These are phyloP conservation scores for Euplagia quadripunctaria DNA, from an alignment of 2,888 invertebrate species.

Conservation along the genomic window DNA sequence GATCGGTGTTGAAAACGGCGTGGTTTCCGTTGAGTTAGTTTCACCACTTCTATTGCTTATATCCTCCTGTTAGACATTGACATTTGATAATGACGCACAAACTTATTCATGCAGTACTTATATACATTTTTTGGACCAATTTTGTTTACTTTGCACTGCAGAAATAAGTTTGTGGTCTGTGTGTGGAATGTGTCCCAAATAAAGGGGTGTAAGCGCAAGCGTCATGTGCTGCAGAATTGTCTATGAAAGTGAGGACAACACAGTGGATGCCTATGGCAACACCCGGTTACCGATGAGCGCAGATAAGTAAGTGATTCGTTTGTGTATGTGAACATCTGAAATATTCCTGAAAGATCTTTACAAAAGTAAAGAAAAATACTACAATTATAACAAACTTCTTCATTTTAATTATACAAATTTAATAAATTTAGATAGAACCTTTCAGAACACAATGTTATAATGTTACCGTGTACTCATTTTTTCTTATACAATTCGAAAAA, in stretches of 20 bases:
- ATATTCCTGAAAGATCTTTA: conserved; percentile 46
- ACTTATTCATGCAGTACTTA: conserved; percentile 64
- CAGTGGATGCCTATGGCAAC: conserved; percentile 67
- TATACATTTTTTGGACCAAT: not conserved
- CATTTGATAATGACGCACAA: conserved; percentile 69
- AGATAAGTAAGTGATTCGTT: conserved; percentile 49
- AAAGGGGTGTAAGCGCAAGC: conserved; percentile 48
- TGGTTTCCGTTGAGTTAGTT: conserved; percentile 73
- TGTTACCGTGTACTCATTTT: conserved; percentile 49
- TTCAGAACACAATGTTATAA: conserved; percentile 39
- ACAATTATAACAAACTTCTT: not conserved
- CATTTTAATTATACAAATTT: not conserved
- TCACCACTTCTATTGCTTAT: conserved; percentile 78
- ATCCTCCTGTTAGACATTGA: conserved; percentile 83
- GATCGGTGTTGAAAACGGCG: conserved; percentile 78
- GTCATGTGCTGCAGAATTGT: conserved; percentile 71
- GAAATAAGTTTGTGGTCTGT: conserved; percentile 61
- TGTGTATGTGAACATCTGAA: conserved; percentile 38
- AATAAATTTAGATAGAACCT: conserved; percentile 27
- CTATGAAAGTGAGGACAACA: conserved; percentile 83
- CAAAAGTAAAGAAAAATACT: conserved; percentile 26
- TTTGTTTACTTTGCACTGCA: conserved; percentile 47
- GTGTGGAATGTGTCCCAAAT: conserved; percentile 41
- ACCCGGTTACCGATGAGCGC: conserved; percentile 55
- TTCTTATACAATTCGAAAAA: not conserved